A percentile compares a stretch with the other conserved stretches of the same genome.
These are phyloP conservation scores for Pachypeltis micranthus DNA, from an alignment of 1,140 invertebrate genomes.

Conservation along the genomic window DNA sequence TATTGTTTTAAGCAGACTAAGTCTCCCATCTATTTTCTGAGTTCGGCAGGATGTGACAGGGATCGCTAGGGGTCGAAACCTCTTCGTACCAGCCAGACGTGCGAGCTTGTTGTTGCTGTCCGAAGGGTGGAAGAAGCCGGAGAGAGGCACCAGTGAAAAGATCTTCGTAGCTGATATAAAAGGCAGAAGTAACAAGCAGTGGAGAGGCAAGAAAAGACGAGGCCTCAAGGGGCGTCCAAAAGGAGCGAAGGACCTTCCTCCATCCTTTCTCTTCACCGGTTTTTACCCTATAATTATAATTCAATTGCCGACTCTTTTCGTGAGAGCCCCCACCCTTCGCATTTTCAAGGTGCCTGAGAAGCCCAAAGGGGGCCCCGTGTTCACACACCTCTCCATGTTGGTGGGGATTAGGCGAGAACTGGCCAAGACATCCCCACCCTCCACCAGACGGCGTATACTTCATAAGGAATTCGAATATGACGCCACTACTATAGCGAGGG, in stretches of 20 bases:
- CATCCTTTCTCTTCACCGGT: neutral
- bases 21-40: neutral
- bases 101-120: slow-evolving; percentile 5
- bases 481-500: neutral
- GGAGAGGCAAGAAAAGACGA: neutral
- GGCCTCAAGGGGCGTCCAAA: slow-evolving; percentile 4
- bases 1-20: neutral
- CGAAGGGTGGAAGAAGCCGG: neutral
- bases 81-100: too few relatives aligned
- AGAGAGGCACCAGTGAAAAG: neutral
- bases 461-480: neutral
- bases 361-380: neutral
- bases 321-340: neutral
- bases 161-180: neutral
- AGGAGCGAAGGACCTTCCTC: too few relatives aligned
- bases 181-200: neutral
- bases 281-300: slow-evolving; percentile 7
- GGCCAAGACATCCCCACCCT: too few relatives aligned
- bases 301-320: slow-evolving; percentile 5
- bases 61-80: neutral
- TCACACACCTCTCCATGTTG: too few relatives aligned
- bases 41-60: neutral
- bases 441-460: too few relatives aligned
- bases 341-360: neutral
- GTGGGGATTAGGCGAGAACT: too few relatives aligned